Evolutionary conservation across 2,888 invertebrate species (phyloP).

Genomic region (Julus scandinavius): DNA sequence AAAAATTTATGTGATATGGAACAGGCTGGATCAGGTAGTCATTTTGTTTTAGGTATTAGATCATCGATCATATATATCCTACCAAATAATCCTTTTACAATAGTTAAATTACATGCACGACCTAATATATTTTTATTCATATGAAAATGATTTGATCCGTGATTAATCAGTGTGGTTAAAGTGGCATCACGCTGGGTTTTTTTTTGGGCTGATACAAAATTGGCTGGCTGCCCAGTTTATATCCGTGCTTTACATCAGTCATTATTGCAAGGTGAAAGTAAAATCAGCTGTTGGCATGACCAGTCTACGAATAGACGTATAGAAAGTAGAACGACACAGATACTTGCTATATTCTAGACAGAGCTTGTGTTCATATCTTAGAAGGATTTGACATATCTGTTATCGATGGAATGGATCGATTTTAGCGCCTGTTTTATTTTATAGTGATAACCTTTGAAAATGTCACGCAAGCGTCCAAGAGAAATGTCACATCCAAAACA

Average conservation of each 20-base stretch:
- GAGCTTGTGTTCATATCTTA: neutral
- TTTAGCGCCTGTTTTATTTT: conserved; percentile 3
- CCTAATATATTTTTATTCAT: neutral
- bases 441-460: conserved; percentile 39
- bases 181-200: neutral
- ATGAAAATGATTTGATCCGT: neutral
- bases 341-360: neutral
- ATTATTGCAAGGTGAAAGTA: neutral
- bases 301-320: neutral
- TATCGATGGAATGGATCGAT: neutral
- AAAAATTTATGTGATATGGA: too few relatives aligned
- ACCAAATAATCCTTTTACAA: too few relatives aligned
- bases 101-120: neutral
- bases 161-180: neutral
- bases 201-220: neutral
- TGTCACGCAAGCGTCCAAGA: conserved; percentile 45
- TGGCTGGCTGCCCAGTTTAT: conserved; percentile 2
- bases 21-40: too few relatives aligned
- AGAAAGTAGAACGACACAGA: neutral
- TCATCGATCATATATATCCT: too few relatives aligned
- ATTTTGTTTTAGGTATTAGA: too few relatives aligned
- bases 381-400: neutral
- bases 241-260: conserved; percentile 2
- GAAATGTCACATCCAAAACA: conserved; percentile 15
- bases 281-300: conserved; percentile 13